Percentiles rank a stretch among this genome's conserved stretches.
These are phyloP conservation scores for Glaucopsyche alexis DNA, from an alignment of 2,888 invertebrate genomes.

Conservation along the genomic window DNA sequence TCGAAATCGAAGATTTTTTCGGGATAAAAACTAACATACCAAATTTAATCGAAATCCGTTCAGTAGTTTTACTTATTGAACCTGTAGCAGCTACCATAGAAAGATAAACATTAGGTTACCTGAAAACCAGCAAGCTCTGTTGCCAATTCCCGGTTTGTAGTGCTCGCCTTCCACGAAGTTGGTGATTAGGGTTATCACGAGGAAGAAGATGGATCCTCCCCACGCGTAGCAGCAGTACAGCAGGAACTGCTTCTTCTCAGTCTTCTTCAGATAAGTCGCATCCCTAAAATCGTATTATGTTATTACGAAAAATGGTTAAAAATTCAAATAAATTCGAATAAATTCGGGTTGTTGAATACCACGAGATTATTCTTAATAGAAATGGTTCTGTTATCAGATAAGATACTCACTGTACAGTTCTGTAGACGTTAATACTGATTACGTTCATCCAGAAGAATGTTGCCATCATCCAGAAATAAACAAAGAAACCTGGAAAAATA, in stretches of 20 bases:
- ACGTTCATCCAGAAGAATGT: slow-evolving; percentile 88
- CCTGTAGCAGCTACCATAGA: background rate
- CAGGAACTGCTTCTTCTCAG: slow-evolving; percentile 74
- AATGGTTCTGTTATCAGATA: background rate
- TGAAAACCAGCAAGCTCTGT: slow-evolving; percentile 82
- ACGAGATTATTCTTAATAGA: background rate
- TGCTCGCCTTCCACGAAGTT: slow-evolving; percentile 78
- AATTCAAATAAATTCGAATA: too few relatives aligned
- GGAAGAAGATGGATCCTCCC: slow-evolving; percentile 77
- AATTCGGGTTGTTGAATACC: too few relatives aligned
- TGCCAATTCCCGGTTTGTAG: slow-evolving; percentile 80
- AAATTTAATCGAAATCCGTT: too few relatives aligned
- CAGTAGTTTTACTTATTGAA: too few relatives aligned
- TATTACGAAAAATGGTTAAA: too few relatives aligned
- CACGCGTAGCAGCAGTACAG: slow-evolving; percentile 81
- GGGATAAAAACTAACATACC: too few relatives aligned
- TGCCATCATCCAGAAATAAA: slow-evolving; percentile 82
- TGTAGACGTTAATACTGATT: slow-evolving; percentile 84
- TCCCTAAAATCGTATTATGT: slow-evolving; percentile 51
- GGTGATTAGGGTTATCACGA: slow-evolving; percentile 72
- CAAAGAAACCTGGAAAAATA: slow-evolving; percentile 69
- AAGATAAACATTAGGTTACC: slow-evolving; percentile 61
- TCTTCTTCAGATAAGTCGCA: slow-evolving; percentile 60
- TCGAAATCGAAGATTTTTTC: too few relatives aligned
- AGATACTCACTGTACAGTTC: slow-evolving; percentile 81